These are phyloP conservation scores for Drosophila antonietae DNA, from an alignment of 2,888 invertebrate species.

Conservation along the genomic window DNA sequence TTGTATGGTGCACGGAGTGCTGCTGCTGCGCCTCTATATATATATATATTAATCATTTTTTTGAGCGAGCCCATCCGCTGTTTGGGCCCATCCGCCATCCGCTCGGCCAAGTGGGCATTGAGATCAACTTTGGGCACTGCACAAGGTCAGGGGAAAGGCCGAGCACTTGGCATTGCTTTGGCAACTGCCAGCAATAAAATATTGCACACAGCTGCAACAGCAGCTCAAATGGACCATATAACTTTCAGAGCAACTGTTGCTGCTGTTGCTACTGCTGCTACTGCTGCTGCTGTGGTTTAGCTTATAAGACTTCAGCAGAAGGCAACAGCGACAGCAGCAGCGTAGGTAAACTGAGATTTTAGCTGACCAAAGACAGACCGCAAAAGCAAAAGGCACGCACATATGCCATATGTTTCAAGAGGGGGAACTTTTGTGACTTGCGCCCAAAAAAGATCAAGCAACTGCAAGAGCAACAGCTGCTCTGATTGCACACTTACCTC, in stretches of 20 bases:
- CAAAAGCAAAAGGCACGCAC: conserved; percentile 49
- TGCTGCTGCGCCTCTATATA: conserved; percentile 7
- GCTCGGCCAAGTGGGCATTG: conserved; percentile 29
- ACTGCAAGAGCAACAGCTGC: conserved; percentile 36
- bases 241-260: conserved; percentile 75
- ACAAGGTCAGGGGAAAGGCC: conserved; percentile 65
- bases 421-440: conserved; percentile 46
- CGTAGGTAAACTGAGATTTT: conserved; percentile 74
- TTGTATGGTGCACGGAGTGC: conserved; percentile 33
- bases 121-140: conserved; percentile 37
- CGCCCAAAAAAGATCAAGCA: conserved; percentile 48
- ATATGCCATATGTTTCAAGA: conserved; percentile 48
- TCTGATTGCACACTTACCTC: conserved; percentile 89
- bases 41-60: conserved; percentile 60
- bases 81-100: conserved; percentile 57
- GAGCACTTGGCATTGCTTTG: conserved; percentile 26
- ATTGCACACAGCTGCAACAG: conserved; percentile 75
- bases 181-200: conserved; percentile 39
- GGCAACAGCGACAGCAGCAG: conserved; percentile 14
- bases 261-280: conserved; percentile 59
- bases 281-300: conserved; percentile 67
- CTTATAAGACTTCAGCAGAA: conserved; percentile 77
- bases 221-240: conserved; percentile 75
- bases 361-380: conserved; percentile 70
- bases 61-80: conserved; percentile 52